phyloP scores from a whole-genome alignment of 2,888 invertebrate species.

The Ischnus inquisitorius region DNA sequence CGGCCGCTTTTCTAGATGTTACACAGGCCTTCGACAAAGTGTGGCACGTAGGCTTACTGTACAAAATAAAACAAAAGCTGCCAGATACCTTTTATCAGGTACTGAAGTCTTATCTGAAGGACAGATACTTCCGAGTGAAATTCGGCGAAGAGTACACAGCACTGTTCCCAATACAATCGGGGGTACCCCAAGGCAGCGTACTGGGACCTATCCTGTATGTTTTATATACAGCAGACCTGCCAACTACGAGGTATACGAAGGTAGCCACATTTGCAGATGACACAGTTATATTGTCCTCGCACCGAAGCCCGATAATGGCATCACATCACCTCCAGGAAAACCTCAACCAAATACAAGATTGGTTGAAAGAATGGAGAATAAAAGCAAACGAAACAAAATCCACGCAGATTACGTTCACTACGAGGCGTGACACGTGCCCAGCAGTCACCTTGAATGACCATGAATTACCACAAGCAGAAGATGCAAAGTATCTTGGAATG shows the following conservation, averaged over 20 bases:
- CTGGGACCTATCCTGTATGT: constrained; percentile 39
- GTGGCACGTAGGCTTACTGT: constrained; percentile 70
- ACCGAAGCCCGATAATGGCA: not conserved
- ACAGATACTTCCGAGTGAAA: constrained; percentile 61
- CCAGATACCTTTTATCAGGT: constrained; percentile 58
- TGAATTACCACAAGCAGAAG: constrained; percentile 53
- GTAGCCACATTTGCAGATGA: constrained; percentile 49
- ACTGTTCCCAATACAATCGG: constrained; percentile 54
- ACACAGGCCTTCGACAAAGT: constrained; percentile 73
- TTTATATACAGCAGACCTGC: constrained; percentile 34
- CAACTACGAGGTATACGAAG: not conserved
- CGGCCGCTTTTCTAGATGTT: constrained; percentile 69
- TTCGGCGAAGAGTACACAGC: not conserved
- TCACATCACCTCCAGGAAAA: not conserved
- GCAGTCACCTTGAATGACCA: constrained; percentile 57
- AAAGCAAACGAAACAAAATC: constrained; percentile 73
- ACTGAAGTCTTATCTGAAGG: constrained; percentile 63
- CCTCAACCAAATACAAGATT: constrained; percentile 18
- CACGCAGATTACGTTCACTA: constrained; percentile 71
- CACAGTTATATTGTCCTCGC: constrained; percentile 13
- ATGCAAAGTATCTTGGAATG: constrained; percentile 72
- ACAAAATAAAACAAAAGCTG: constrained; percentile 68
- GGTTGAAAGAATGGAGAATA: constrained; percentile 72
- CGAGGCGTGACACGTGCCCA: constrained; percentile 51
- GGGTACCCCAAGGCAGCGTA: constrained; percentile 68